phyloP scores from a whole-genome alignment of 2,113 vertebrate species.

The Ariopsis seemanni region DNA sequence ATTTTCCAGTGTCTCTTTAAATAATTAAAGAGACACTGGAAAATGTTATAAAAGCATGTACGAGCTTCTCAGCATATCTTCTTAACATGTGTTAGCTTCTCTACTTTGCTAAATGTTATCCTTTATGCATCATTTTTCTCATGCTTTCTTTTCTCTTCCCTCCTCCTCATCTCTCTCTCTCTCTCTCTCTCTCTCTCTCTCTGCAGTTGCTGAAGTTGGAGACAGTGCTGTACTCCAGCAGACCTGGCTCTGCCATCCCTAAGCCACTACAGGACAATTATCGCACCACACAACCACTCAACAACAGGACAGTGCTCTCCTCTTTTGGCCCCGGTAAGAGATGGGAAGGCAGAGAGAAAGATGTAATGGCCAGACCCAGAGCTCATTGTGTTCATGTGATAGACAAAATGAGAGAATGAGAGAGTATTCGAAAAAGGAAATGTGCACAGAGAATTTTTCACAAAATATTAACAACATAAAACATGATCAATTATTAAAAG shows the following conservation, averaged over 20 bases:
- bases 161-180: no score
- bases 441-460: not conserved
- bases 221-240: slow-evolving; percentile 69
- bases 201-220: slow-evolving; percentile 71
- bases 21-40: not conserved
- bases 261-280: slow-evolving; percentile 73
- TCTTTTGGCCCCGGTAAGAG: slow-evolving; percentile 70
- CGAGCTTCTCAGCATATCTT: not conserved
- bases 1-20: no score
- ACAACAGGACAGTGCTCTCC: slow-evolving; percentile 67
- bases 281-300: slow-evolving; percentile 68
- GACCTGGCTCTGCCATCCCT: slow-evolving; percentile 42
- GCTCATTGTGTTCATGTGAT: slow-evolving; percentile 60
- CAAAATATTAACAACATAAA: not conserved
- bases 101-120: not conserved
- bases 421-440: not conserved
- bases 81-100: not conserved
- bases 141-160: not conserved
- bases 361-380: not conserved
- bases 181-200: not conserved
- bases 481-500: no score
- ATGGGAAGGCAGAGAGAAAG: not conserved
- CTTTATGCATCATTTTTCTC: not conserved
- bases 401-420: no score
- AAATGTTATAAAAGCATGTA: not conserved